These are phyloP conservation scores for Dicrurus megarhynchus DNA, from an alignment of 2,113 vertebrate species.

Conservation along the genomic window DNA sequence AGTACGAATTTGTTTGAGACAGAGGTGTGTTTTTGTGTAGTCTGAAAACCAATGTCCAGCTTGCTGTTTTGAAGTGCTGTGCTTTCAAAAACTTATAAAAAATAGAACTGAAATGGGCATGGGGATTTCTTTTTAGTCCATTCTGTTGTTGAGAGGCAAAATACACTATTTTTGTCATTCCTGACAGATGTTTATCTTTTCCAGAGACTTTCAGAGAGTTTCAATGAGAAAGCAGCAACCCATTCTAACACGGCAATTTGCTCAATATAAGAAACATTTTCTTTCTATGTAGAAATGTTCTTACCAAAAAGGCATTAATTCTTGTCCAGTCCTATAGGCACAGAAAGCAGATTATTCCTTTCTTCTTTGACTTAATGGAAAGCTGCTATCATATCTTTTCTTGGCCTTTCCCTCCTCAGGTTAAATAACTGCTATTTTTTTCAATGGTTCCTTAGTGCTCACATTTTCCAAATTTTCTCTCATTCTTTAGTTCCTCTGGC, in stretches of 20 bases:
- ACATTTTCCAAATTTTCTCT: constrained; percentile 7
- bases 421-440: constrained; percentile 10
- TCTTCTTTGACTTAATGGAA: constrained; percentile 1
- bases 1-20: background rate
- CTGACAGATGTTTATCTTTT: background rate
- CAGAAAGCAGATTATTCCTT: background rate
- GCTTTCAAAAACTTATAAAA: background rate
- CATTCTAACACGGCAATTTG: background rate
- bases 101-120: background rate
- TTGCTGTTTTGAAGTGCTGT: background rate
- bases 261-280: background rate
- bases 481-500: constrained; percentile 1
- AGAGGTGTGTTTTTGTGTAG: background rate
- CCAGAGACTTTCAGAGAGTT: background rate
- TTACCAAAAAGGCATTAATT: constrained; percentile 5
- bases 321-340: background rate
- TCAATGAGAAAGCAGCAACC: background rate
- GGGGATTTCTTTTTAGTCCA: background rate
- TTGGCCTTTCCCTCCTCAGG: constrained; percentile 11
- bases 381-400: background rate
- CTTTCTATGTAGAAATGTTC: background rate
- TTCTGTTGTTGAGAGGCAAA: background rate
- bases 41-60: background rate
- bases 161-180: background rate
- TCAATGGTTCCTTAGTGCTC: background rate